A percentile compares a stretch with the other conserved stretches of the same genome.
These are phyloP conservation scores for Melinopterus prodromus DNA, from an alignment of 2,888 invertebrate genomes.

Conservation along the genomic window DNA sequence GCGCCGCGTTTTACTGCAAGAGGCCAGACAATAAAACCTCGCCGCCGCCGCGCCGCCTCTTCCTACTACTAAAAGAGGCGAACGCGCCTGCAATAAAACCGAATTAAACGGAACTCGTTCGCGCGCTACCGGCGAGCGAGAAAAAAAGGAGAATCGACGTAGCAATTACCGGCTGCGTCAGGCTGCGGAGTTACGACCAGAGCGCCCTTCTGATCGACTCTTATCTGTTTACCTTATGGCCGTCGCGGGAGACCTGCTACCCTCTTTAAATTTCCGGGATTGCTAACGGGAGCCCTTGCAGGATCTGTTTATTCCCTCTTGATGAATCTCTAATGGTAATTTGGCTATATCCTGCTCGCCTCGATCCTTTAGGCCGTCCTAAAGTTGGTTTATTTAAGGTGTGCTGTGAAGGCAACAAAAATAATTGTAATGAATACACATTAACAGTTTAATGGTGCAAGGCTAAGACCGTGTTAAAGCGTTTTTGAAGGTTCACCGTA, in stretches of 20 bases:
- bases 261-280: background rate
- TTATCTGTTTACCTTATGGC: constrained; percentile 40
- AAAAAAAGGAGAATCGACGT: constrained; percentile 11
- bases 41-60: background rate
- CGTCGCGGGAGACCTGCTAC: constrained; percentile 27
- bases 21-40: constrained; percentile 19
- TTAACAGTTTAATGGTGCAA: background rate
- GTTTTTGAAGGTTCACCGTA: background rate
- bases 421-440: background rate
- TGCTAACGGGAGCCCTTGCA: background rate
- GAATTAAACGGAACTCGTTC: constrained; percentile 13
- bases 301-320: background rate
- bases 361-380: background rate
- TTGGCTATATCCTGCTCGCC: background rate
- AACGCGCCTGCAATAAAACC: constrained; percentile 23
- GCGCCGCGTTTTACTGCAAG: constrained; percentile 12
- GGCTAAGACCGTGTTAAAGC: background rate
- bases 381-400: background rate
- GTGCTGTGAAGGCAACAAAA: background rate
- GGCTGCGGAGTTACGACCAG: background rate
- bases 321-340: background rate
- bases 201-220: background rate
- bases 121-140: background rate
- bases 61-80: constrained; percentile 1
- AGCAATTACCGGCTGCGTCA: constrained; percentile 19